phyloP scores from a whole-genome alignment of 2,888 invertebrate genomes.

The Neoitamus cyanurus region DNA sequence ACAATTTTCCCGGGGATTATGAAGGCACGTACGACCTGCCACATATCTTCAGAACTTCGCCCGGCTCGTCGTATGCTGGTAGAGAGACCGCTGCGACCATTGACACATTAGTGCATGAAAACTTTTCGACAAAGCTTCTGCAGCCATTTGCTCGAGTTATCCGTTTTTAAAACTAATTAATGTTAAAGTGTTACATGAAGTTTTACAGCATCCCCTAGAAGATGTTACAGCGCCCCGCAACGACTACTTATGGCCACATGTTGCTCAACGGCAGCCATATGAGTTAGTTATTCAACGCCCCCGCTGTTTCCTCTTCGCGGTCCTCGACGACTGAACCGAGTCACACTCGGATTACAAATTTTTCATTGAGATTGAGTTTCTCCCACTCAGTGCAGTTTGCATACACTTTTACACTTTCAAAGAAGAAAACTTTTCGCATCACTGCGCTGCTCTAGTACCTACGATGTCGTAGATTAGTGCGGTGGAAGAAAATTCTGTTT shows the following conservation, averaged over 20 bases:
- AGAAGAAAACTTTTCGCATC: not conserved
- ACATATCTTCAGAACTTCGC: not conserved
- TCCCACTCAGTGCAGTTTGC: not conserved
- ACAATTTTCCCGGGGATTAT: not conserved
- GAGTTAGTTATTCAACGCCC: not conserved
- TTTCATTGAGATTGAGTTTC: not conserved
- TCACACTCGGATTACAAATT: not conserved
- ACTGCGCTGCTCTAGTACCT: not conserved
- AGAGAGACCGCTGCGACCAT: not conserved
- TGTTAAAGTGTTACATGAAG: not conserved
- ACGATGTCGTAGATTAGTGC: too few species aligned
- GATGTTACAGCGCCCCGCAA: not conserved
- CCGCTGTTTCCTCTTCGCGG: not conserved
- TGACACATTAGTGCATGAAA: not conserved
- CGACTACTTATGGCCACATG: not conserved
- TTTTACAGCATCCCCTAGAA: not conserved
- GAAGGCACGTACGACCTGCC: not conserved
- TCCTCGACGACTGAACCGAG: not conserved
- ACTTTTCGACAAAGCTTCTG: not conserved
- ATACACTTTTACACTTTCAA: not conserved
- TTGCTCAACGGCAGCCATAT: not conserved
- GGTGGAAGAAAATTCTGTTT: not conserved
- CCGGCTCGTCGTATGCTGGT: too few species aligned
- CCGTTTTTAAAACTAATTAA: slow-evolving; percentile 5
- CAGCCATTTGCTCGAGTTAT: not conserved